phyloP scores from a whole-genome alignment of 2,888 invertebrate species.

The Calephelis perditalis region DNA sequence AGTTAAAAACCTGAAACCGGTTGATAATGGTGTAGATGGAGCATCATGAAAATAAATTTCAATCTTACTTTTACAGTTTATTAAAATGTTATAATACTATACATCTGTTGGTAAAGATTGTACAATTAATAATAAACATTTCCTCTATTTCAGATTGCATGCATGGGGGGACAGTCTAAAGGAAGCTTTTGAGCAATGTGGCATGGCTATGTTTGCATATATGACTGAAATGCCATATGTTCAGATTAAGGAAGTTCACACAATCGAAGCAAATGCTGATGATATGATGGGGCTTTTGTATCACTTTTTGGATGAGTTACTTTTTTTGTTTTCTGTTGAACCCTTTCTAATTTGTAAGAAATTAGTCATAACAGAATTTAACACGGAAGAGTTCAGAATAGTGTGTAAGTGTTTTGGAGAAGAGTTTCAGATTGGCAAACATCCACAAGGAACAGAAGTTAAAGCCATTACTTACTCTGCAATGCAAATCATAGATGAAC shows the following conservation, averaged over 20 bases:
- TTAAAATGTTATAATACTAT: background rate
- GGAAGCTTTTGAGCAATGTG: conserved; percentile 97
- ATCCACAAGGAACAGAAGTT: conserved; percentile 98
- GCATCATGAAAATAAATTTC: too few species aligned
- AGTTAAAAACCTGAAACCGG: too few species aligned
- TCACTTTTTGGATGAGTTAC: conserved; percentile 95
- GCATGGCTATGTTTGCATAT: conserved; percentile 97
- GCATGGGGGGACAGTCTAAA: conserved; percentile 92
- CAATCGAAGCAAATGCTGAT: conserved; percentile 92
- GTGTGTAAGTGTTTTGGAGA: conserved; percentile 93
- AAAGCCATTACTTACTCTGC: conserved; percentile 99
- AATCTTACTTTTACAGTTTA: background rate
- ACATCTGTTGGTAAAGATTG: too few species aligned
- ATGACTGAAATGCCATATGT: conserved; percentile 95
- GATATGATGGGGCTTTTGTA: conserved; percentile 93
- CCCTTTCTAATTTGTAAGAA: conserved; percentile 93
- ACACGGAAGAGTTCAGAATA: conserved; percentile 88
- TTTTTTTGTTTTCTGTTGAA: conserved; percentile 95
- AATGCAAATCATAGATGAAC: conserved; percentile 93
- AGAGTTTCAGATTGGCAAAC: conserved; percentile 93
- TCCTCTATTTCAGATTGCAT: conserved; percentile 82
- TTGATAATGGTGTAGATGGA: too few species aligned
- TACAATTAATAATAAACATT: too few species aligned
- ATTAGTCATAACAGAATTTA: conserved; percentile 92
- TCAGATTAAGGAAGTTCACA: conserved; percentile 85